Evolutionary conservation across 2,113 vertebrate genomes (phyloP).

Genomic region (Hydrochoerus hydrochaeris): DNA sequence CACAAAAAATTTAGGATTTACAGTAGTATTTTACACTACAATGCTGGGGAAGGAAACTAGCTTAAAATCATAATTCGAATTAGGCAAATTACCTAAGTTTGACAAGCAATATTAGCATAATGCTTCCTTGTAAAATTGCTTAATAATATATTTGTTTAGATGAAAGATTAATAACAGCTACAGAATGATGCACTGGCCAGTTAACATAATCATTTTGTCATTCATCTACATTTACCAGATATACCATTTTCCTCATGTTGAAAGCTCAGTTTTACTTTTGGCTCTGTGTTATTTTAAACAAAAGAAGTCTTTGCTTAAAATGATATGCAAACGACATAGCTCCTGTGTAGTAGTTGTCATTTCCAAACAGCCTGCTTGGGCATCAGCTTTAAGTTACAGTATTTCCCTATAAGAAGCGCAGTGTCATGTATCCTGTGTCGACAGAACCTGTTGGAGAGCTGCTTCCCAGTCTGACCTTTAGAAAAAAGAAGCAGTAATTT

Average conservation of each 20-base stretch:
- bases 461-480: not conserved
- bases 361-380: not conserved
- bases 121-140: not conserved
- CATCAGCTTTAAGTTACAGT: not conserved
- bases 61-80: constrained; percentile 19
- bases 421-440: not conserved
- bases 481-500: not conserved
- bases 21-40: constrained; percentile 18
- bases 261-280: constrained; percentile 23
- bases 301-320: not conserved
- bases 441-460: not conserved
- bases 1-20: not conserved
- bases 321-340: not conserved
- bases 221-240: not conserved
- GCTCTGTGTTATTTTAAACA: not conserved
- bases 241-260: not conserved
- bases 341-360: not conserved
- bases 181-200: not conserved
- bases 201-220: not conserved
- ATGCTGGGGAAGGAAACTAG: not conserved
- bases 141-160: constrained; percentile 41
- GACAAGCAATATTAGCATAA: constrained; percentile 27
- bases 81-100: constrained; percentile 25
- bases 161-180: constrained; percentile 35
- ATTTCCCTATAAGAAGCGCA: not conserved